Base-by-base conservation (phyloP, 53 echinoderm and acorn worm genomes). In the Temnopleurus reevesii region DNA sequence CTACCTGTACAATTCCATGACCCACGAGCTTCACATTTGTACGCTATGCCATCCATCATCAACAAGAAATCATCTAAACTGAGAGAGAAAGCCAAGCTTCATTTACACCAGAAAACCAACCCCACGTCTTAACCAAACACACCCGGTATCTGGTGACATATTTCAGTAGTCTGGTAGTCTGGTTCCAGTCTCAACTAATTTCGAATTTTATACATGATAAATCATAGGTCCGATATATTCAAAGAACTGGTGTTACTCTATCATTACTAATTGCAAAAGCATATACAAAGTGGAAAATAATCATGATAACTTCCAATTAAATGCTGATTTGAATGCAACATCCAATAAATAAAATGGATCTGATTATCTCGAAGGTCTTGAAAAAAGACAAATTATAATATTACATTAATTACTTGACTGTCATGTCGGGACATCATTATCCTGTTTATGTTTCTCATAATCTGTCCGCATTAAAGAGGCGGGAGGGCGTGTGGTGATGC, bases 101-200 rank as follows among this genome's bases (percentile, higher is more conserved):
- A 71, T 71, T 71, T 71, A 19, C 36, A 43, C n/a, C n/a, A 71
- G 71, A 71, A 71, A 38, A 71, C 71, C 21, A 38, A 71, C 71
- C 12, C 71, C 43, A 41, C 38, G 36, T 38, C 71, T 41, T 38
- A 43, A 71, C 19, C 36, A 71, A 71, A 71, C 21, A 71, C 33
- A 33, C 33, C 6, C 3, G 63, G 63, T 63, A 63, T 63, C 17
- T 63, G 31, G 63, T 63, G 63, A 31, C 63, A 63, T 63, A 4
- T 17, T 41, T 41, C 21, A n/a, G 23, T 71, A 71, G 71, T 71
- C 71, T 71, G 5, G 23, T 71, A 71, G 71, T 71, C 71, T 71
- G 5, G 4, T 41, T 71, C 71, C 36, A 71, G 71, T 3, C 71
- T n/a, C n/a, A n/a, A n/a, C n/a, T n/a, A n/a, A n/a, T n/a, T n/a